phyloP scores from a whole-genome alignment of 2,113 vertebrate genomes.

The Macrotis lagotis region DNA sequence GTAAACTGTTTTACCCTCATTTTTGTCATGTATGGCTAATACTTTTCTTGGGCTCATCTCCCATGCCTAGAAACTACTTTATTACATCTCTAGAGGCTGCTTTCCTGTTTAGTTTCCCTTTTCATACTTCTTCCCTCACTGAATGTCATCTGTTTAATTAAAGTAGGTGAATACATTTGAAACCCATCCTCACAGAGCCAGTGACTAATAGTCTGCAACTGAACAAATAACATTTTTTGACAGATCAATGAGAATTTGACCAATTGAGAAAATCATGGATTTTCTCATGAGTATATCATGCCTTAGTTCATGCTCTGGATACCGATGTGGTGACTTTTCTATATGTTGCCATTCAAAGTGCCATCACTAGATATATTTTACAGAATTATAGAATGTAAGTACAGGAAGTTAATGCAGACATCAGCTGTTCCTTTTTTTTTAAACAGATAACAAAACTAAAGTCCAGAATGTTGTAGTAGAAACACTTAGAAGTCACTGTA shows the following conservation, averaged over 20 bases:
- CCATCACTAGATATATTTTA: not conserved
- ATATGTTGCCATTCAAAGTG: not conserved
- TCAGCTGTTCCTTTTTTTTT: not conserved
- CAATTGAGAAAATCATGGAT: not conserved
- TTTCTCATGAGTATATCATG: not conserved
- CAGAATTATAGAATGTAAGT: not conserved
- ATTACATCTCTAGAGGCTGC: not conserved
- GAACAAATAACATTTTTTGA: not conserved
- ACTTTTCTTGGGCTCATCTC: not conserved
- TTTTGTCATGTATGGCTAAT: too few relatives aligned
- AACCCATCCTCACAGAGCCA: not conserved
- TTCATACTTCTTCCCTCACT: not conserved
- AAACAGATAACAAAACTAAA: not conserved
- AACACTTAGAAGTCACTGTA: not conserved
- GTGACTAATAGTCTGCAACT: not conserved
- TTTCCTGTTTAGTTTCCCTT: not conserved
- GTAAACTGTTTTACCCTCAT: slow-evolving; percentile 78
- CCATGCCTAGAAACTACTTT: not conserved
- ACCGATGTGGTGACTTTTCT: not conserved
- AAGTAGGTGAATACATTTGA: not conserved
- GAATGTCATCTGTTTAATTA: not conserved
- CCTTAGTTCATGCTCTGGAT: not conserved
- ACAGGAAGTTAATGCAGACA: not conserved
- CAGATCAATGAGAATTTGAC: not conserved
- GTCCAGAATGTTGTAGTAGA: not conserved